A percentile compares a stretch with the other conserved stretches of the same genome.
Evolutionary conservation across 2,797 vertebrate genomes (phyloP).

Genomic region (Paedocypris micromegethes): DNA sequence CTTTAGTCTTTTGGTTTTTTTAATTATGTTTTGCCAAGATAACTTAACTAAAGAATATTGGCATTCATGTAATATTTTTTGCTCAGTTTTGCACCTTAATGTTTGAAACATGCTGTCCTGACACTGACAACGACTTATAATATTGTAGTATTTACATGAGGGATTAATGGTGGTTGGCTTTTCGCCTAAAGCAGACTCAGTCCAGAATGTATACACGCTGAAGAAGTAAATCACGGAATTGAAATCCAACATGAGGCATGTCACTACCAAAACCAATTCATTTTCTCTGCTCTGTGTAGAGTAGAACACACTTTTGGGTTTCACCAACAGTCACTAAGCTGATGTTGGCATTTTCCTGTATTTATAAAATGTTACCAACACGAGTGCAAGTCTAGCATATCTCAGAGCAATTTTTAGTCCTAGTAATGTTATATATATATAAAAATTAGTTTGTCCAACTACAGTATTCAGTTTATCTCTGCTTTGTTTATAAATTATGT

Average conservation of each 20-base stretch:
- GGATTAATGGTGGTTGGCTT: conserved; percentile 52
- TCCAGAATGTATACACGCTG: conserved; percentile 42
- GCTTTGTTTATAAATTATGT: too few species aligned
- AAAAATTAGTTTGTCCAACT: too few species aligned
- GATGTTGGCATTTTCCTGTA: conserved; percentile 8
- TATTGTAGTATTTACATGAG: conserved; percentile 46
- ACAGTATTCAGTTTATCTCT: too few species aligned
- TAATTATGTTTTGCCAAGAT: too few species aligned
- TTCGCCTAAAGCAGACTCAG: conserved; percentile 48
- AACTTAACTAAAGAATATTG: conserved; percentile 42
- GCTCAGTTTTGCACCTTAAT: conserved; percentile 34
- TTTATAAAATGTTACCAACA: conserved; percentile 21
- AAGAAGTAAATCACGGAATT: conserved; percentile 47
- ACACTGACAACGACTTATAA: neutral
- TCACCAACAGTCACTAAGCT: conserved; percentile 6
- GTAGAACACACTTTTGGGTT: conserved; percentile 12
- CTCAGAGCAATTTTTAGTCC: neutral
- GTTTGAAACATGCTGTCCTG: conserved; percentile 36
- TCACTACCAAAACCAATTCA: conserved; percentile 49
- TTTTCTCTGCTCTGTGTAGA: conserved; percentile 21
- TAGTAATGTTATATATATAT: too few species aligned
- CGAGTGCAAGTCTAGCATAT: neutral
- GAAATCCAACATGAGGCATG: conserved; percentile 52
- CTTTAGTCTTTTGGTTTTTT: too few species aligned
- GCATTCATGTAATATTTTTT: neutral